Conservation (phyloP, 2,113 vertebrate genomes). For the Seriola dumerili region DNA sequence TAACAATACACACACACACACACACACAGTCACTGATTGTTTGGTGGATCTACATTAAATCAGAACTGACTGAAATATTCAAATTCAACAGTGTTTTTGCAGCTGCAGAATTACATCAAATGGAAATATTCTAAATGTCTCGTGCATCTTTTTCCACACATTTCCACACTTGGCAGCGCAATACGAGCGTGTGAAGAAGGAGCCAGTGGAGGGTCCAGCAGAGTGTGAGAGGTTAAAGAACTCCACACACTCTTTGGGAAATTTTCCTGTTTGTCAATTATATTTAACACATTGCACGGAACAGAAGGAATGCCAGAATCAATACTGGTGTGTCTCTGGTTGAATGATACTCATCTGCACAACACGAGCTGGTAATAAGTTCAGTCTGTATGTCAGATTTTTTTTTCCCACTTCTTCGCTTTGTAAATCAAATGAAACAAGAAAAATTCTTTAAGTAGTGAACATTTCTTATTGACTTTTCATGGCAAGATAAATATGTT, state of each 20-base stretch:
- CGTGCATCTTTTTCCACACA: neutral
- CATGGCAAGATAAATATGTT: too few relatives aligned
- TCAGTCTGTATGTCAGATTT: neutral
- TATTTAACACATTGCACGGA: constrained; percentile 13
- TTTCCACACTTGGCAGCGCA: constrained; percentile 46
- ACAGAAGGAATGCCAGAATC: constrained; percentile 47
- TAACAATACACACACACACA: neutral
- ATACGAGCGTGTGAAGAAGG: neutral
- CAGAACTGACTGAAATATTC: neutral
- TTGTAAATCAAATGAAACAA: neutral
- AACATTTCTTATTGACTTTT: neutral
- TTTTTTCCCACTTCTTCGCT: neutral
- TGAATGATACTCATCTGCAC: constrained; percentile 31
- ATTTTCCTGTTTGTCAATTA: constrained; percentile 32
- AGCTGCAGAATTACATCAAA: neutral
- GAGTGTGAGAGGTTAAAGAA: constrained; percentile 48
- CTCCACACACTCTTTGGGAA: constrained; percentile 6
- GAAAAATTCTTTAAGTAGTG: neutral
- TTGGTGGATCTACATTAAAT: neutral
- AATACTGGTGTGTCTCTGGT: constrained; percentile 40
- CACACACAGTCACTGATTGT: too few relatives aligned
- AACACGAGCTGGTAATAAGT: constrained; percentile 1
- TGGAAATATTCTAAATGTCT: neutral
- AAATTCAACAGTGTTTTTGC: neutral
- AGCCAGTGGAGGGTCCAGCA: constrained; percentile 14